These are phyloP conservation scores for Sycophila texana DNA, from an alignment of 2,888 invertebrate genomes.

Conservation along the genomic window DNA sequence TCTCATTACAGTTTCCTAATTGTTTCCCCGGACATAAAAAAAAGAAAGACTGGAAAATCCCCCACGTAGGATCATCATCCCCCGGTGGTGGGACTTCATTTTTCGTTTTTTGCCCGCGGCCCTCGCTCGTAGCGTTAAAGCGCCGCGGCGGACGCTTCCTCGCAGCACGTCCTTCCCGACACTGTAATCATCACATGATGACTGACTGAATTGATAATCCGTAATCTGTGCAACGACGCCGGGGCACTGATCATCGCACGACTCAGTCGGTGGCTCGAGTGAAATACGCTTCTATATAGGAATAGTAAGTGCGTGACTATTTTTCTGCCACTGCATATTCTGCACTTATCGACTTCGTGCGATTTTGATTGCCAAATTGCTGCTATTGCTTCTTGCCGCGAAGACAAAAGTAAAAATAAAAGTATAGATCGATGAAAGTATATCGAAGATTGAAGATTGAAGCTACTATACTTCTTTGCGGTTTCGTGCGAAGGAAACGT, in stretches of 20 bases:
- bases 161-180: slow-evolving; percentile 55
- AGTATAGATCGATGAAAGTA: no score
- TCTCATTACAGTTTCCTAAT: slow-evolving; percentile 44
- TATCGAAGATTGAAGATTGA: no score
- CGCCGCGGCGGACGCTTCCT: slow-evolving; percentile 12
- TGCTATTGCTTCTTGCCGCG: no score
- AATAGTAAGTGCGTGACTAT: no score
- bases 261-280: slow-evolving; percentile 52
- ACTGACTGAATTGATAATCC: slow-evolving; percentile 73
- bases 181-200: slow-evolving; percentile 69
- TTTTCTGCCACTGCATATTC: no score
- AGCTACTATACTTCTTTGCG: neutral
- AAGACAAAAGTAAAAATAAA: neutral
- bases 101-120: neutral
- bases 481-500: neutral
- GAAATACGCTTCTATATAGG: no score
- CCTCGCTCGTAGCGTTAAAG: neutral
- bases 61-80: neutral
- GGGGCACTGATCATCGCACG: slow-evolving; percentile 63
- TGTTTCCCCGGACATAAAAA: neutral
- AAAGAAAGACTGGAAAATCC: slow-evolving; percentile 36
- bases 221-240: slow-evolving; percentile 64
- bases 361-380: no score
- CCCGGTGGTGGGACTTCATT: no score
- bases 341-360: no score